Evolutionary conservation across 1,140 invertebrate genomes (phyloP), one percentile per base, ranked within the genome.

Genomic region (Bombus polaris): DNA sequence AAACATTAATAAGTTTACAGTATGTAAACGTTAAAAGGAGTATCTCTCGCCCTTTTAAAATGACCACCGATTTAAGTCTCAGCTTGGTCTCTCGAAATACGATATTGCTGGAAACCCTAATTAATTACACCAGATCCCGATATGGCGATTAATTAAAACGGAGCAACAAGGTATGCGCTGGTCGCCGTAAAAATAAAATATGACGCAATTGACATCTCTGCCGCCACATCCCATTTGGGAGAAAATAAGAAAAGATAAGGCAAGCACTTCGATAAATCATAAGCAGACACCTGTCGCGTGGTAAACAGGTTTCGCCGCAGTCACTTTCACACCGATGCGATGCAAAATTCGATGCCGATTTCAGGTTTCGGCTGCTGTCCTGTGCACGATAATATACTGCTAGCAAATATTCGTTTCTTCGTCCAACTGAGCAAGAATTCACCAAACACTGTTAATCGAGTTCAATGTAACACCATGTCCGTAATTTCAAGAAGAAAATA

Each of bases 211-310:
- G 68, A 68, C 32, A 28, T n/a, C 18, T 13, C 35, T 25, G 18
- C 25, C 18, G 47, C 47, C 47, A 53, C 47, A 22, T 18, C 47
- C 47, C 18, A 53, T 53, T 53, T 6, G 47, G 47, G 25, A 32
- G 0, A n/a, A 44, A 25, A 25, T 35, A 28, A 79, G 9, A 37
- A 47, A 6, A 32, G 25, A n/a, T 2, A 5, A 6, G 32, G 28
- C 47, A 53, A 28, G 3, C 15, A 18, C 28, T 39, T 15, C 75
- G 59, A 80, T 85, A 85, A 72, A 71, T 85, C 76, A 47, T 80
- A 32, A 39, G 47, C 28, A 70, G 32, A 70, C 83, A 85, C 83
- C 77, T 80, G 83, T 80, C 83, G 77, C 76, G n/a, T 37, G 32
- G 76, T 35, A 25, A 73, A 85, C 83, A 72, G 68, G 83, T 85